Evolutionary conservation across 2,888 invertebrate species (phyloP).

Genomic region (Cosmia pyralina): DNA sequence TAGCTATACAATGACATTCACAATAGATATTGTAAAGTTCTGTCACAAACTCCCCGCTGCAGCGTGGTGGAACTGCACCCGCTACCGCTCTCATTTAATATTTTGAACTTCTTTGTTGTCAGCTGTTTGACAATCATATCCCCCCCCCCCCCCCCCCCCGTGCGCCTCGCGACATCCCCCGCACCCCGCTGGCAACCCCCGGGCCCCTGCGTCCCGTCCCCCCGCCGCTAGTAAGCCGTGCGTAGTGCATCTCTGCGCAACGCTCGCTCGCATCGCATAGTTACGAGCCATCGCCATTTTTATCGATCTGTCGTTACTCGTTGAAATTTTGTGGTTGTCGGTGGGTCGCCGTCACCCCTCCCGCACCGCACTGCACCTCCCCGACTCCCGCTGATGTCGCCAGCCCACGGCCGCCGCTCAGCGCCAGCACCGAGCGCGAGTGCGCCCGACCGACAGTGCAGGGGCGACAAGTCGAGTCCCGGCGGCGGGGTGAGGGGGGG

Average conservation of each 20-base stretch:
- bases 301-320: conserved; percentile 75
- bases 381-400: conserved; percentile 43
- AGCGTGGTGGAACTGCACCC: conserved; percentile 30
- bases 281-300: conserved; percentile 74
- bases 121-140: conserved; percentile 85
- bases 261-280: conserved; percentile 70
- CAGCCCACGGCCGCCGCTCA: conserved; percentile 44
- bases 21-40: conserved; percentile 5
- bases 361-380: conserved; percentile 48
- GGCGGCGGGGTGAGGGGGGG: conserved; percentile 66
- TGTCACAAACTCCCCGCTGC: not conserved
- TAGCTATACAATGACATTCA: not conserved
- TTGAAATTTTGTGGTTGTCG: conserved; percentile 65
- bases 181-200: conserved; percentile 22
- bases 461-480: conserved; percentile 53
- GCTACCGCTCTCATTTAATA: conserved; percentile 51
- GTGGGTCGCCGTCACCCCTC: conserved; percentile 53
- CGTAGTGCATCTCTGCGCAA: conserved; percentile 79
- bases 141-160: too few species aligned
- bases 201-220: not conserved
- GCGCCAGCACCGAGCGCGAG: conserved; percentile 35
- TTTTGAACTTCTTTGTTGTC: conserved; percentile 80
- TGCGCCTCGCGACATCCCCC: conserved; percentile 59
- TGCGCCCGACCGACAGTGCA: conserved; percentile 29
- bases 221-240: conserved; percentile 62